phyloP scores from a whole-genome alignment of 2,113 vertebrate genomes.

The Lathamus discolor region DNA sequence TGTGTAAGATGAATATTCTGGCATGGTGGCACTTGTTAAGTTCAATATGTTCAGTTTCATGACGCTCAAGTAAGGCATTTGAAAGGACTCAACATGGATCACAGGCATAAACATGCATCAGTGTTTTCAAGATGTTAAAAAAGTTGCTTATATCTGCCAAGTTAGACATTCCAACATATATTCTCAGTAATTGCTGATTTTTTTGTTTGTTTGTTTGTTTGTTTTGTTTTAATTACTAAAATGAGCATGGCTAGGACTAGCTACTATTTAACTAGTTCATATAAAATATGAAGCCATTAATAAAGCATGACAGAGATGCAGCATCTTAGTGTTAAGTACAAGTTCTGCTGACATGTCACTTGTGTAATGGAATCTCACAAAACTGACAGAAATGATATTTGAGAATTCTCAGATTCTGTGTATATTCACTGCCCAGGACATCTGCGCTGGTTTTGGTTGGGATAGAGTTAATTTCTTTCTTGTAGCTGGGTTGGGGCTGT shows the following conservation, averaged over 20 bases:
- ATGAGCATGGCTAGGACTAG: not conserved
- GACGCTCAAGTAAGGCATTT: not conserved
- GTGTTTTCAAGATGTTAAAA: not conserved
- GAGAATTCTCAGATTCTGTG: not conserved
- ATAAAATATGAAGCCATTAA: not conserved
- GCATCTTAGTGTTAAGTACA: not conserved
- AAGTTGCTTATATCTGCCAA: not conserved
- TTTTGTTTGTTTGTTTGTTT: not conserved
- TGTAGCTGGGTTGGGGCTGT: not conserved
- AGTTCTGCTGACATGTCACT: not conserved
- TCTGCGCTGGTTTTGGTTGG: not conserved
- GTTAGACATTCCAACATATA: not conserved
- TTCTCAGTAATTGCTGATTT: not conserved
- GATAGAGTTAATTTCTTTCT: not conserved
- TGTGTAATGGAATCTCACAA: not conserved
- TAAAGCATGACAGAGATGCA: not conserved
- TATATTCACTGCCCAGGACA: not conserved
- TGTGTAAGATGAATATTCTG: conserved; percentile 18
- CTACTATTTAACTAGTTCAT: not conserved
- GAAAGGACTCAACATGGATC: not conserved
- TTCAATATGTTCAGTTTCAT: conserved; percentile 43
- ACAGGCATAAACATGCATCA: not conserved
- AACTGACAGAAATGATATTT: not conserved
- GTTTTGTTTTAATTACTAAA: too few species aligned
- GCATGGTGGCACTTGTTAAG: conserved; percentile 35